Percentiles rank a stretch among this genome's conserved stretches.
These are phyloP conservation scores for Furcifer pardalis DNA, from an alignment of 2,797 vertebrate species.

Conservation along the genomic window DNA sequence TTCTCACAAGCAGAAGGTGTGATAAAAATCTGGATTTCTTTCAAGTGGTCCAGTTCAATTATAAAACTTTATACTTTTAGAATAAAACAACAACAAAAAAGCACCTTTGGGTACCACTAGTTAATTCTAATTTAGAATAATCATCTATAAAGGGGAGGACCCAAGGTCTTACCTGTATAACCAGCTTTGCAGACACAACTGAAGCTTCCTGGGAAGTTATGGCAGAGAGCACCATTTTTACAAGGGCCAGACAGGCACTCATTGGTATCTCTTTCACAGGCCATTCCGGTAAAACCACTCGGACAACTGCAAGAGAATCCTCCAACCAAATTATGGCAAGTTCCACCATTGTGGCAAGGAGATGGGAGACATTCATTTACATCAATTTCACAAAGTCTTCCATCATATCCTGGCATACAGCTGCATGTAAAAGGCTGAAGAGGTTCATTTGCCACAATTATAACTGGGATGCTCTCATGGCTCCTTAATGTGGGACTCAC, in stretches of 20 bases:
- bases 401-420: slow-evolving; percentile 91
- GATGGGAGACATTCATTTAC: slow-evolving; percentile 92
- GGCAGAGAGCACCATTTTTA: slow-evolving; percentile 90
- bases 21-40: slow-evolving; percentile 24
- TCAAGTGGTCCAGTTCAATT: fast-evolving
- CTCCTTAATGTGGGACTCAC: slow-evolving; percentile 82
- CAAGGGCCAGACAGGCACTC: slow-evolving; percentile 93
- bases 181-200: slow-evolving; percentile 94
- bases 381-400: slow-evolving; percentile 89
- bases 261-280: slow-evolving; percentile 95
- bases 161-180: slow-evolving; percentile 87
- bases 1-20: neutral
- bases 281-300: slow-evolving; percentile 94
- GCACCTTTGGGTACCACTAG: neutral
- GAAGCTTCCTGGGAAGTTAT: slow-evolving; percentile 94
- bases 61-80: neutral
- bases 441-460: slow-evolving; percentile 88
- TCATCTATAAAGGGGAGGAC: fast-evolving
- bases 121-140: neutral
- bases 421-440: slow-evolving; percentile 89
- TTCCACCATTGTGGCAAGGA: slow-evolving; percentile 91
- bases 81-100: neutral
- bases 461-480: slow-evolving; percentile 89
- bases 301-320: slow-evolving; percentile 95
- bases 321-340: slow-evolving; percentile 94